These are phyloP conservation scores for Motacilla alba DNA, from an alignment of 2,113 vertebrate genomes.

Conservation along the genomic window DNA sequence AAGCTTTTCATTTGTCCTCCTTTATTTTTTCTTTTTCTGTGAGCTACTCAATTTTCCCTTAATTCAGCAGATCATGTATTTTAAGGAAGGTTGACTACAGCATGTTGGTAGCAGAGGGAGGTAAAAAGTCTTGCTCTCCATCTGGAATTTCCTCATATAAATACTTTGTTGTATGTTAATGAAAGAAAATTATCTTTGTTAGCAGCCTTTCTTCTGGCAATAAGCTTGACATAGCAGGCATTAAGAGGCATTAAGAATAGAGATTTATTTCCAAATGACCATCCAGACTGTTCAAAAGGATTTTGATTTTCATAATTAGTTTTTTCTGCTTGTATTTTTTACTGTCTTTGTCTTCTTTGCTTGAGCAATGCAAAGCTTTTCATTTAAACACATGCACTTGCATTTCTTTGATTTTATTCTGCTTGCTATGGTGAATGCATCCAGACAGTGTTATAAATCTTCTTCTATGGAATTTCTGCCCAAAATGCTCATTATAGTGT, in stretches of 20 bases:
- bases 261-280: slow-evolving; percentile 38
- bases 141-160: slow-evolving; percentile 5
- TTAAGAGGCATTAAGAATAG: slow-evolving; percentile 12
- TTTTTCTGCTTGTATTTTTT: not conserved
- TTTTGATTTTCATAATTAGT: slow-evolving; percentile 24
- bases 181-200: slow-evolving; percentile 36
- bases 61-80: slow-evolving; percentile 16
- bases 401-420: not conserved
- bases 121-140: not conserved
- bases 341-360: not conserved
- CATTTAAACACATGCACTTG: not conserved
- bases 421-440: not conserved
- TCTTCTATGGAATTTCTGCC: not conserved
- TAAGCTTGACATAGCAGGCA: not conserved
- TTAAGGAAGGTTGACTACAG: slow-evolving; percentile 6
- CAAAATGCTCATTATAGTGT: not conserved
- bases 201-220: slow-evolving; percentile 40
- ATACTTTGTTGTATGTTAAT: not conserved
- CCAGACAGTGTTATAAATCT: not conserved
- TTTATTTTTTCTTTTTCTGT: not conserved
- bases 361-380: not conserved
- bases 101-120: not conserved
- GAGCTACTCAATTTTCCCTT: slow-evolving; percentile 11
- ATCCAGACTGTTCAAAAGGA: not conserved
- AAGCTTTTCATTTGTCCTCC: not conserved